Evolutionary conservation across 2,797 vertebrate genomes (phyloP), one percentile per base, ranked within the genome.

Genomic region (Morus bassanus): DNA sequence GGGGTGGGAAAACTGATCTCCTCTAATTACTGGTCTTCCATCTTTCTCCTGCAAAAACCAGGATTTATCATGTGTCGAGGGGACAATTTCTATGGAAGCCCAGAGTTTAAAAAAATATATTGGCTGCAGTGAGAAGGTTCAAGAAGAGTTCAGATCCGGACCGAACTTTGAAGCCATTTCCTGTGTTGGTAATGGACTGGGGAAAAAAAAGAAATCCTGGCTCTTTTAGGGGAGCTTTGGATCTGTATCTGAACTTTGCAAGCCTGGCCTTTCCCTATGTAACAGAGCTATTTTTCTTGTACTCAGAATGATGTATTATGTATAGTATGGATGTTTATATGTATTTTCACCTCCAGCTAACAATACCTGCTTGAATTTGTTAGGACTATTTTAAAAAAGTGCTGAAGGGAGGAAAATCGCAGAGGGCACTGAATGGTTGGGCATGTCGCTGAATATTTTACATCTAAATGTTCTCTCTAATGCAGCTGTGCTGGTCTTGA

Each of bases 311-410:
- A 96, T 92, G 75, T 85, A 78, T 93, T 91, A 88, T 85, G 81
- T 78, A 92, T 89, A 73, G 57, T 45, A 25, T 57, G 41, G 72
- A 83, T 94, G 81, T 93, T 95, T 93, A 89, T 89, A 89, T 81
- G 78, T 95, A 88, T 96, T 96, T 95, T 92, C 73, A 97, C 92
- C 73, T 95, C 92, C 76, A 91, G 89, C 92, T 88, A 93, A 94
- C 92, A 88, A 91, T 91, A 93, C 73, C 91, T 95, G 46, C 86
- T 93, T 94, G 91, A 93, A 89, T 93, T 89, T 92, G 61, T 84
- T 95, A 91, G 39, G 41, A 65, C 76, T 92, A 79, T 93, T 94
- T 92, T 88, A 4, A 84, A 93, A 96, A 97, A 89, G 54, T 85
- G 92, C 88, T 92, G 95, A 89, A 91, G 67, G 75, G 70, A 85